Evolutionary conservation across 2,113 vertebrate species (phyloP), one percentile per base, ranked within the genome.

Genomic region (Phoxinus phoxinus): DNA sequence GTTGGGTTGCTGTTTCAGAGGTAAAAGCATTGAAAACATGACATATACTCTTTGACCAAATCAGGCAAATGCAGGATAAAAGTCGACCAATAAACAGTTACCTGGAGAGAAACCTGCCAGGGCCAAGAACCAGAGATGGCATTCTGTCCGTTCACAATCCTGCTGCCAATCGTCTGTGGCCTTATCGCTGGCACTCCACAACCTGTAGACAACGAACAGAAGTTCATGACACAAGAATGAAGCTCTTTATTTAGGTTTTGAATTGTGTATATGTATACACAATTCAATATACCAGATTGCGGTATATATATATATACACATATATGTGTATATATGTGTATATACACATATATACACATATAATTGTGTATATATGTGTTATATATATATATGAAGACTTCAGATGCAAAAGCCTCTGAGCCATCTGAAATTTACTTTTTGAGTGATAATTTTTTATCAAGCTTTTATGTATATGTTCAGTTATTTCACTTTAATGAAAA

Each of bases 1-100:
- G 0, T 89, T 93, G 0, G 71, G 1, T 0, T 53, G 83, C 93
- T 90, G 93, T 94, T 63, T 46, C 0, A 73, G 23, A 73, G 21
- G 8, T 75, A 86, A 56, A 56, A 56, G 30, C 27, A 77, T 56
- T 77, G 5, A 3, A 56, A 23, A 77, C 17, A 35, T 77, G 17
- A 73, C 2, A 25, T 46, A 56, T 56, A 23, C 25, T 76, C 3
- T 76, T 32, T 30, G 32, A 77, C 7, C 12, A 25, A 44, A 72
- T 35, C 3, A 37, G 17, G 35, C 0, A 37, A 69, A 37, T 2
- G 32, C 19, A 19, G 35, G 65, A 9, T 69, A 72, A n/a, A 44
- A n/a, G 4, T 32, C 10, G 0, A 7, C 6, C 19, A 56, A 56
- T 56, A 21, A 6, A 56, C 53, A 11, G 32, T 37, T 46, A 73